Evolutionary conservation across 2,797 vertebrate species (phyloP).

Genomic region (Fistularia tabacaria): DNA sequence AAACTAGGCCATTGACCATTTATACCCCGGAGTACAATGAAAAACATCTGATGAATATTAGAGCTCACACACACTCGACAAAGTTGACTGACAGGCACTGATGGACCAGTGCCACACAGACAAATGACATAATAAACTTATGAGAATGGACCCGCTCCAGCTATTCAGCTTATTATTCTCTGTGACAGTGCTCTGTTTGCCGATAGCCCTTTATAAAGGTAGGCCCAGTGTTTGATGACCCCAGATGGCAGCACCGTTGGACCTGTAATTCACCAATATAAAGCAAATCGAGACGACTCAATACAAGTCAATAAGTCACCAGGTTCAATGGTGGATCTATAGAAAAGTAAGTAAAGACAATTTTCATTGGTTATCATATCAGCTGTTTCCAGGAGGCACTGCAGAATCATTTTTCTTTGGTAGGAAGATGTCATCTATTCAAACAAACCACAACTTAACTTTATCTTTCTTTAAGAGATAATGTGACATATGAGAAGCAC

Average conservation of each 20-base stretch:
- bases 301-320: too few species aligned
- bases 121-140: conserved; percentile 51
- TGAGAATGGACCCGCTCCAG: conserved; percentile 31
- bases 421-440: too few species aligned
- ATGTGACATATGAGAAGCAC: too few species aligned
- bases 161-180: conserved; percentile 27
- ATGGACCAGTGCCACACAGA: conserved; percentile 35
- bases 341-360: too few species aligned
- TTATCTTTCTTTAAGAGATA: too few species aligned
- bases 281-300: too few species aligned
- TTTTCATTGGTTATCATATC: too few species aligned
- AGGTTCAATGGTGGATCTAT: too few species aligned
- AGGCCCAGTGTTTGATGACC: conserved; percentile 6
- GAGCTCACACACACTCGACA: background rate
- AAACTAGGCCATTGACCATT: background rate
- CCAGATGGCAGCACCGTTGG: background rate
- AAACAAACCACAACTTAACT: too few species aligned
- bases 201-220: conserved; percentile 16
- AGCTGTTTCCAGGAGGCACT: too few species aligned
- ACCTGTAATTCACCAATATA: too few species aligned
- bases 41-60: conserved; percentile 25
- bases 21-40: conserved; percentile 20
- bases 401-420: too few species aligned
- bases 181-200: conserved; percentile 10
- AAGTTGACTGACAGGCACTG: conserved; percentile 49